Percentiles rank a stretch among this genome's conserved stretches.
These are phyloP conservation scores for Paramisgurnus dabryanus DNA, from an alignment of 2,113 vertebrate genomes.

Conservation along the genomic window DNA sequence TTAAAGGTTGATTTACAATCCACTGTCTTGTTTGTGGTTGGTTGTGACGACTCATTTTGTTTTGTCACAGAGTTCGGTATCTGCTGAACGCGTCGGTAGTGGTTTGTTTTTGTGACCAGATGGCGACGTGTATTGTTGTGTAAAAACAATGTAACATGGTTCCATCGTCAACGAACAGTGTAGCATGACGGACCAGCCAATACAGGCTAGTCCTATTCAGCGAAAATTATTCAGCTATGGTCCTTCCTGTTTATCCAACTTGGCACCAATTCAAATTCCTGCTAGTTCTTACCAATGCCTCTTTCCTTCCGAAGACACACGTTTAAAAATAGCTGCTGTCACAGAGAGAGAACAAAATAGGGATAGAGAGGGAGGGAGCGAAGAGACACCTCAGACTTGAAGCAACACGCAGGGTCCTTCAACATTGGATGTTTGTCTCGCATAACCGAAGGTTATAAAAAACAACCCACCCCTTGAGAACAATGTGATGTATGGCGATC, in stretches of 20 bases:
- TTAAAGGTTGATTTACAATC: slow-evolving; percentile 3
- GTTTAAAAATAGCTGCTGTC: slow-evolving; percentile 41
- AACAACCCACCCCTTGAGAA: neutral
- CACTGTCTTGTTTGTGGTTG: neutral
- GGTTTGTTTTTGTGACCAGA: slow-evolving; percentile 22
- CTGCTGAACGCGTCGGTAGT: slow-evolving; percentile 5
- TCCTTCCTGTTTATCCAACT: slow-evolving; percentile 20
- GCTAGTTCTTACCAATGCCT: slow-evolving; percentile 4
- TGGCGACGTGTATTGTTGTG: slow-evolving; percentile 10
- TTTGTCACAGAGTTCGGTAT: neutral
- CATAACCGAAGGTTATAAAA: slow-evolving; percentile 26
- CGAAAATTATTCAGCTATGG: slow-evolving; percentile 1
- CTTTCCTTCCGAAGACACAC: slow-evolving; percentile 31
- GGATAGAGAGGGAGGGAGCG: slow-evolving; percentile 19
- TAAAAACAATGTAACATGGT: slow-evolving; percentile 10
- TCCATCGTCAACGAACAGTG: slow-evolving; percentile 19
- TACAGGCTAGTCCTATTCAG: neutral
- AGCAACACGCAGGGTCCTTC: slow-evolving; percentile 4
- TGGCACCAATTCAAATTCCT: slow-evolving; percentile 19
- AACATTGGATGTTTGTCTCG: slow-evolving; percentile 13
- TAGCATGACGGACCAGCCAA: neutral
- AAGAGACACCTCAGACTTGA: slow-evolving; percentile 34
- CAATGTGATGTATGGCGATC: neutral
- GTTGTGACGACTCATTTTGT: neutral
- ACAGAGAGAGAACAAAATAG: neutral